Conservation (phyloP, 2,888 invertebrate genomes). For the Clanis bilineata region DNA sequence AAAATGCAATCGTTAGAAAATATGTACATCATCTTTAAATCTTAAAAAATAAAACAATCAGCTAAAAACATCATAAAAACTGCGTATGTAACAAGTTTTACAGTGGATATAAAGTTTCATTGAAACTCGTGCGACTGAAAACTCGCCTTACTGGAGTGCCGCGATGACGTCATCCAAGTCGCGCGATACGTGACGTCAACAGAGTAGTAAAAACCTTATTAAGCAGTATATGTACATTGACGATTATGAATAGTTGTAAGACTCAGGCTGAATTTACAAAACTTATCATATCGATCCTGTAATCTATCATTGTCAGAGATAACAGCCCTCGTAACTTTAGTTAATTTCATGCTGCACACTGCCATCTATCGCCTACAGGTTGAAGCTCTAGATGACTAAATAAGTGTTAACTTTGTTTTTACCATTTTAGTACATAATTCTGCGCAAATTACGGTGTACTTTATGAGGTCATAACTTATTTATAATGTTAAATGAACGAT, state of each 20-base stretch:
- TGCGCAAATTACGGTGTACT: constrained; percentile 5
- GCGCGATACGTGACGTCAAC: constrained; percentile 55
- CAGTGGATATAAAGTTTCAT: constrained; percentile 1
- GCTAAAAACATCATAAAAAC: neutral
- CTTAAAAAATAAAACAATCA: neutral
- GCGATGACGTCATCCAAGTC: constrained; percentile 61
- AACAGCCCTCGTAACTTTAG: neutral
- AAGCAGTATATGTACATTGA: constrained; percentile 22
- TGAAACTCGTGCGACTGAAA: constrained; percentile 6
- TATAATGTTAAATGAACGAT: constrained; percentile 26
- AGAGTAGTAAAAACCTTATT: constrained; percentile 28
- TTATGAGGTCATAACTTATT: constrained; percentile 33
- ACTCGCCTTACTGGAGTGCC: constrained; percentile 24
- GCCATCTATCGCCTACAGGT: constrained; percentile 16
- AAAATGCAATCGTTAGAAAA: neutral
- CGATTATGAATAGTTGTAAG: neutral
- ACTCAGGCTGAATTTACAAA: neutral
- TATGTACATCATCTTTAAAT: neutral
- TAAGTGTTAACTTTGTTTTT: neutral
- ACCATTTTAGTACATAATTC: constrained; percentile 1
- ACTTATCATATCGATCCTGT: constrained; percentile 7
- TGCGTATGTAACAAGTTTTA: neutral
- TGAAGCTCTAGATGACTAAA: constrained; percentile 1
- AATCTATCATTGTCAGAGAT: constrained; percentile 9
- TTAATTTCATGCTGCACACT: neutral